Conservation (phyloP, 2,113 vertebrate species). For the Actenoides hombroni region DNA sequence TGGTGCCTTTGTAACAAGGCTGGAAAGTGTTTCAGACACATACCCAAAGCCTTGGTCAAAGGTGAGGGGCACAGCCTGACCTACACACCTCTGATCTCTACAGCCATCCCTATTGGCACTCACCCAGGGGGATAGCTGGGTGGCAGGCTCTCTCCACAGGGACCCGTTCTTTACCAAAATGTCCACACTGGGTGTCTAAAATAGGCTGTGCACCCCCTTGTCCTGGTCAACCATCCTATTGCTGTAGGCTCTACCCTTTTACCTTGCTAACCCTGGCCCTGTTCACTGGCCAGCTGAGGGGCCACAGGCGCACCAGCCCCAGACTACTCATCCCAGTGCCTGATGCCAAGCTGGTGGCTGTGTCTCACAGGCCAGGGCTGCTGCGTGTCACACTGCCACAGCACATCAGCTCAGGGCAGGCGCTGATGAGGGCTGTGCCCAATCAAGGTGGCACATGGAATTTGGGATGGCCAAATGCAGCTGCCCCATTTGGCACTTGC, state of each 20-base stretch:
- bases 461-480: background rate
- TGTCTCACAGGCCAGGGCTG: background rate
- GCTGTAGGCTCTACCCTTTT: background rate
- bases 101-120: background rate
- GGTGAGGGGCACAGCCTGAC: background rate
- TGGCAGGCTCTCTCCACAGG: background rate
- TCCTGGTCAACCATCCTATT: background rate
- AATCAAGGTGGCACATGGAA: background rate
- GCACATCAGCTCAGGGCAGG: background rate
- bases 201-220: background rate
- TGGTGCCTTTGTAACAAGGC: background rate
- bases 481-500: background rate
- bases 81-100: fast-evolving
- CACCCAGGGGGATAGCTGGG: background rate
- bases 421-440: background rate
- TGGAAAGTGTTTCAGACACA: background rate
- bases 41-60: background rate
- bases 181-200: fast-evolving
- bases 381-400: background rate
- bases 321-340: fast-evolving
- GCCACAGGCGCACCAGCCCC: fast-evolving
- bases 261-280: background rate
- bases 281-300: fast-evolving
- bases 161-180: background rate
- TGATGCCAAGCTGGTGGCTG: fast-evolving